A percentile compares a stretch with the other conserved stretches of the same genome.
These are phyloP conservation scores for Sorex maritimensis DNA, from an alignment of 2,797 vertebrate species.

Conservation along the genomic window DNA sequence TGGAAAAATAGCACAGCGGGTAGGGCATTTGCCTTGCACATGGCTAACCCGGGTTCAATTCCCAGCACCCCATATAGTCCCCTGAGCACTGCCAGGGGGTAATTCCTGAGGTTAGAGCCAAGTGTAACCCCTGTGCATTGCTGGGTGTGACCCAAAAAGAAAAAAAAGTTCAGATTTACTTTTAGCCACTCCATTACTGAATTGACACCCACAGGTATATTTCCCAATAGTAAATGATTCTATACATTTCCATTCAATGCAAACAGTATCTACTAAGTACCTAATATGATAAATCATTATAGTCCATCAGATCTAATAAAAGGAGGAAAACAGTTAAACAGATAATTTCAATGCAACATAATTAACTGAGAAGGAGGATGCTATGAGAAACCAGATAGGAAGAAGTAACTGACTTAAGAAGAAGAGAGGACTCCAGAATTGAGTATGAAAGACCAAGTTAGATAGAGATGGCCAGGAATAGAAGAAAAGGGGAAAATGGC, in stretches of 20 bases:
- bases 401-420: neutral
- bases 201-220: neutral
- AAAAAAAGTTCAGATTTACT: neutral
- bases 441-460: neutral
- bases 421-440: neutral
- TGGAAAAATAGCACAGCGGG: too few species aligned
- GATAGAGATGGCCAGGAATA: neutral
- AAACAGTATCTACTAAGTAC: slow-evolving; percentile 49
- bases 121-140: too few species aligned
- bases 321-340: slow-evolving; percentile 1
- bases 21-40: too few species aligned
- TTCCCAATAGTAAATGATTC: neutral
- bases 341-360: neutral
- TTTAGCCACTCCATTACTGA: slow-evolving; percentile 28
- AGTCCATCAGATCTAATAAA: slow-evolving; percentile 47
- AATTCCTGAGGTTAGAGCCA: too few species aligned
- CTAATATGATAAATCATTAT: slow-evolving; percentile 24
- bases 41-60: too few species aligned
- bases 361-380: neutral
- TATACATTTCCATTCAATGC: slow-evolving; percentile 52
- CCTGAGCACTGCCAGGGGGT: too few species aligned
- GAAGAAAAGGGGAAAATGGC: neutral
- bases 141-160: too few species aligned
- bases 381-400: neutral
- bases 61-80: too few species aligned